Evolutionary conservation across 2,888 invertebrate species (phyloP), one percentile per base, ranked within the genome.

Genomic region (Fabriciana adippe): DNA sequence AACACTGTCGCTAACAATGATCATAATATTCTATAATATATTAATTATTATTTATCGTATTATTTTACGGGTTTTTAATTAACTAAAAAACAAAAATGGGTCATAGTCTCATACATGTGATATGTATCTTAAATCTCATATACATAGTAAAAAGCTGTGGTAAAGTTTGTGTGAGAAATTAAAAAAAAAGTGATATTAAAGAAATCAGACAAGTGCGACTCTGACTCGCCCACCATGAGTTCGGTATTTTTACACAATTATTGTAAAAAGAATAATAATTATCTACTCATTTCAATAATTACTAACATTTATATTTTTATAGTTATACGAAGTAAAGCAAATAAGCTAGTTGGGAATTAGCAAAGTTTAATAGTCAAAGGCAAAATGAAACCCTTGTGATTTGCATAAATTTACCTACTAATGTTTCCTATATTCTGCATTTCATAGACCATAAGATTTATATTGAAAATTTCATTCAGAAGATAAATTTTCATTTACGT

Each of bases 311-410:
- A 35, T 35, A 35, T 35, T 35, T 35, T 35, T 8, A 6, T 50
- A n/a, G 5, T 50, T 5, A 50, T n/a, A n/a, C 11, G n/a, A 6
- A 26, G 26, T 26, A 26, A 26, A 26, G 26, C 5, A 26, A n/a
- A 6, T n/a, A 50, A 50, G 1, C 16, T 16, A 51, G 16, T 51
- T 15, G 18, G 35, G 18, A 21, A 51, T 53, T 15, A 15, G 45
- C 41, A 35, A 41, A 35, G 21, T 62, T 53, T 53, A 14, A 14
- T 41, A 56, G 50, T 51, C 16, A 48, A 65, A 65, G 53, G 61
- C 57, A 13, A 64, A 71, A 64, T 71, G 64, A 71, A 67, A 65
- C 55, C 48, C 68, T 69, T 59, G 53, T 55, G 55, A 69, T 71
- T 71, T 69, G 64, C 69, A 71, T 71, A 65, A 65, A 53, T 41